A percentile compares a stretch with the other conserved stretches of the same genome.
Evolutionary conservation across 2,797 vertebrate genomes (phyloP).

Genomic region (Pempheris klunzingeri): DNA sequence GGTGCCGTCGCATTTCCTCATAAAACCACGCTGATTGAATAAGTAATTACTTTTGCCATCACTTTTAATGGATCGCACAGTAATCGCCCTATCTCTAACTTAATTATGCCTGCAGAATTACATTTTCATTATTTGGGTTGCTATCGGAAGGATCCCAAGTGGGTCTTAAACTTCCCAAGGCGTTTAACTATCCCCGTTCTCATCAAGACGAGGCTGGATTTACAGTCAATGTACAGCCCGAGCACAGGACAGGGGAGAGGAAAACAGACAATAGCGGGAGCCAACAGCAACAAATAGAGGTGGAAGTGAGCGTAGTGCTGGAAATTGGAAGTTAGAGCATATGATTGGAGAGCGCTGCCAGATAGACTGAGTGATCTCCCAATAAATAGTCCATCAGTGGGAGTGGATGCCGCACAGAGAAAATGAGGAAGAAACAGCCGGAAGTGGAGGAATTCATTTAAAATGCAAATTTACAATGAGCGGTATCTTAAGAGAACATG

Average conservation of each 20-base stretch:
- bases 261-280: conserved; percentile 10
- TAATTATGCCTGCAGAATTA: conserved; percentile 84
- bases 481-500: neutral
- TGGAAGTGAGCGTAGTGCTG: conserved; percentile 23
- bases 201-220: conserved; percentile 67
- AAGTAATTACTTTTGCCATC: conserved; percentile 85
- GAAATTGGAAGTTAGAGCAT: conserved; percentile 21
- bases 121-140: conserved; percentile 82
- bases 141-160: conserved; percentile 69
- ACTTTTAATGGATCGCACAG: conserved; percentile 81
- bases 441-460: neutral
- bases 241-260: neutral
- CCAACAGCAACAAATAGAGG: conserved; percentile 17
- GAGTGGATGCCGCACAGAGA: neutral
- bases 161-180: conserved; percentile 76
- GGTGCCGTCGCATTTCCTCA: conserved; percentile 67
- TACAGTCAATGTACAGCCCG: conserved; percentile 55
- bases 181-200: conserved; percentile 71
- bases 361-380: conserved; percentile 12
- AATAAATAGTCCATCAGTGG: neutral
- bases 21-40: conserved; percentile 83
- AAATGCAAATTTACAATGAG: neutral
- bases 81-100: conserved; percentile 82
- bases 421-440: conserved; percentile 7
- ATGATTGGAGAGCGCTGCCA: conserved; percentile 26